Evolutionary conservation across 2,113 vertebrate species (phyloP), one percentile per base, ranked within the genome.

Genomic region (Glareola pratincola): DNA sequence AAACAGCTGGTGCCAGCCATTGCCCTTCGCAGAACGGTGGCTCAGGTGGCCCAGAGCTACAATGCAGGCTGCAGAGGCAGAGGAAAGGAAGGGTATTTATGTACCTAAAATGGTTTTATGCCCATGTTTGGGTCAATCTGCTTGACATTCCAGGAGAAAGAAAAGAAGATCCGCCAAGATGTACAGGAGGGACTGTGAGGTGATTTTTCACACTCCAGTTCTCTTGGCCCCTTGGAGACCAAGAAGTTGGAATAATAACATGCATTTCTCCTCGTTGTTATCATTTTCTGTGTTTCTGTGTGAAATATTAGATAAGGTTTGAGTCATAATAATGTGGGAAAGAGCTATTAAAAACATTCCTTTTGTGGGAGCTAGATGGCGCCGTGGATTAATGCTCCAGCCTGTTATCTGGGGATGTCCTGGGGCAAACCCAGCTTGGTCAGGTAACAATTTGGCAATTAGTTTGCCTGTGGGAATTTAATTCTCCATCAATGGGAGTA

Each of bases 281-380:
- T 11, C 14, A 4, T 26, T 17, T n/a, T 23, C 39, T 9, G 6
- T 18, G 26, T 47, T 93, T 68, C 63, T 37, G 30, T 29, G 69
- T 2, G 3, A 79, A 69, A 26, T 4, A 5, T 0, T 11, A 37
- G 51, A 8, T 18, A 5, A 64, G 20, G n/a, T 85, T 69, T 62
- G 80, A 54, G 69, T 36, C 43, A 6, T 11, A 47, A 29, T 1
- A 16, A 9, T 6, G 53, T 2, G 37, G 63, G 37, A 1, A 4
- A 27, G 62, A 36, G 19, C 34, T 63, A 1, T 32, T 34, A 51
- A 12, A 68, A 80, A 60, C 14, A 53, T 95, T 78, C 84, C 72
- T 56, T 34, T 7, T 2, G 22, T 5, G 88, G 72, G 85, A 57
- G 96, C 87, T 96, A 97, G 97, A 93, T 97, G 95, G 96, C 88